Conservation (phyloP, 1,140 invertebrate genomes). For the Stratiolaelaps scimitus region DNA sequence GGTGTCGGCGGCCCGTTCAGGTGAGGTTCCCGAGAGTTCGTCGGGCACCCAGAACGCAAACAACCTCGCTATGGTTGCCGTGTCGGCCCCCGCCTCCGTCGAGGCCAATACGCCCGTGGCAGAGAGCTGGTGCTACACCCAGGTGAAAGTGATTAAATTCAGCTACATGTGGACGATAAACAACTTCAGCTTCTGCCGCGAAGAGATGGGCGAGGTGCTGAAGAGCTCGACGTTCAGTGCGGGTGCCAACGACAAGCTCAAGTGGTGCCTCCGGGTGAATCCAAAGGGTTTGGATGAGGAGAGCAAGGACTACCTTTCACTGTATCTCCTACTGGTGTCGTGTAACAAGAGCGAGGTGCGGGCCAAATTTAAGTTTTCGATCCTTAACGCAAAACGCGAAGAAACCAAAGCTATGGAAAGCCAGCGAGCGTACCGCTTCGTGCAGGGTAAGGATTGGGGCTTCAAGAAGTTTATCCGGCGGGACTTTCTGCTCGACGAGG, state of each 20-base stretch:
- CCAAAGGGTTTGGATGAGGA: slow-evolving; percentile 98
- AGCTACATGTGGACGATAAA: slow-evolving; percentile 99
- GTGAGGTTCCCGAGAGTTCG: slow-evolving; percentile 25
- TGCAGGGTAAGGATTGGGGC: slow-evolving; percentile 99
- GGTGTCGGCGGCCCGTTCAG: slow-evolving; percentile 19
- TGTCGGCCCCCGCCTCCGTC: slow-evolving; percentile 12
- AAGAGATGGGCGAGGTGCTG: slow-evolving; percentile 98
- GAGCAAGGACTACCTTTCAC: slow-evolving; percentile 97
- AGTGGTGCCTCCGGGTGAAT: slow-evolving; percentile 98
- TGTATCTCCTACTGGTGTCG: slow-evolving; percentile 94
- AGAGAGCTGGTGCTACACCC: slow-evolving; percentile 38
- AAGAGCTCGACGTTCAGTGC: slow-evolving; percentile 99
- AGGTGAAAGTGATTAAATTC: slow-evolving; percentile 99
- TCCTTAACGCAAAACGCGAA: slow-evolving; percentile 97
- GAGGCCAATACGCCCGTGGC: slow-evolving; percentile 18
- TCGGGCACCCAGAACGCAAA: slow-evolving; percentile 23
- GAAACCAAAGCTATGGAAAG: slow-evolving; percentile 98
- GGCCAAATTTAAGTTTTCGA: slow-evolving; percentile 99
- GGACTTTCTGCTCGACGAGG: slow-evolving; percentile 95
- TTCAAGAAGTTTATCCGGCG: slow-evolving; percentile 98
- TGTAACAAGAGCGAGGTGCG: slow-evolving; percentile 99
- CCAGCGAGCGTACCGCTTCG: slow-evolving; percentile 89
- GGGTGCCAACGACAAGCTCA: slow-evolving; percentile 96
- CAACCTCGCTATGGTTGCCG: slow-evolving; percentile 10
- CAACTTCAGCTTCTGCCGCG: slow-evolving; percentile 98